Base-by-base conservation (phyloP, 92 coral and sea anemone genomes). In the Umimayanthus chanpuru region DNA sequence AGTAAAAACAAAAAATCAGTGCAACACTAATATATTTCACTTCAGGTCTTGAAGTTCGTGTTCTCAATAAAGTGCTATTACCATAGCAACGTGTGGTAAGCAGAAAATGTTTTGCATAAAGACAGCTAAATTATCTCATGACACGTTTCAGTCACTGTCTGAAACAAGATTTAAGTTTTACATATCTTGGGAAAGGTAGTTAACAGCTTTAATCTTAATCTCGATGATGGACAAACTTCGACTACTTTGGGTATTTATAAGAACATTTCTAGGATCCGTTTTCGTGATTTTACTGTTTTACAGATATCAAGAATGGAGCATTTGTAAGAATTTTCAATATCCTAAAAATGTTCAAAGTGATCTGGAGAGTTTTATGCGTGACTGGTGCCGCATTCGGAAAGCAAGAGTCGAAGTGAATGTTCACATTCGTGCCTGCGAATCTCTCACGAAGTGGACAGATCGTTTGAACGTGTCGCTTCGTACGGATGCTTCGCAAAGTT, bases 371-470 rank as follows among this genome's bases (percentile, higher is more conserved):
- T 93, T 96, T 61, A 90, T 92, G 88, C 73, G 73, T 65, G 89
- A 95, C 81, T 97, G 99, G 99, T 97, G 99, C 58, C 97, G 97
- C 14, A 85, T 97, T 23, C 93, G 95, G 58, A 89, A 88, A 50
- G 91, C 94, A 32, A 79, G 99, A 81, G 74, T 90, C 4, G 94
- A 97, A 61, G 29, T 90, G 50, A 83, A 89, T 6, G 82, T 90
- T 12, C 84, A 91, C 39, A 86, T 97, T 16, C 76, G 82, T 16
- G 82, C 92, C 39, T 97, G 99, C 77, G 70, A 79, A 38, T 68
- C 40, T 36, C 86, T 87, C 50, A 83, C 94, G 49, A 91, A 92
- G 20, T 97, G 99, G 99, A 79, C 74, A 38, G 91, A 87, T 26
- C 72, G 86, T 76, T 26, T 30, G 30, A 68, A 90, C 50, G 58